These are phyloP conservation scores for Coracias cyanogaster DNA, from an alignment of 2,797 vertebrate genomes.

Conservation along the genomic window DNA sequence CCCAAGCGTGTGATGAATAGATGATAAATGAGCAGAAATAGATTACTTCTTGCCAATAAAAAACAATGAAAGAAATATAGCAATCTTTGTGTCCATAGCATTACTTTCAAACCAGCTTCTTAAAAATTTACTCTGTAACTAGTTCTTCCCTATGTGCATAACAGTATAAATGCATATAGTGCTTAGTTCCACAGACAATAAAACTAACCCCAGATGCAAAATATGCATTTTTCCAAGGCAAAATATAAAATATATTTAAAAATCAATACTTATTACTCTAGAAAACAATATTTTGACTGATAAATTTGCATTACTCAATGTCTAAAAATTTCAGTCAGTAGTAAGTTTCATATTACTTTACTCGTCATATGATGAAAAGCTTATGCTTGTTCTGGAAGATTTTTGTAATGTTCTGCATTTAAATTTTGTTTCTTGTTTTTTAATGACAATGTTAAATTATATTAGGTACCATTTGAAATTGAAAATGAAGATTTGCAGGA, in stretches of 20 bases:
- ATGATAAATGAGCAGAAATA: background rate
- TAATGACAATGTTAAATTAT: slow-evolving; percentile 9
- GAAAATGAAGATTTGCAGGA: slow-evolving; percentile 76
- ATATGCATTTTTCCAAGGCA: background rate
- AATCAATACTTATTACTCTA: background rate
- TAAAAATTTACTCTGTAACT: background rate
- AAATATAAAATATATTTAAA: background rate
- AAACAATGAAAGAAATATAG: slow-evolving; percentile 8
- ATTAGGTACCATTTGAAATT: slow-evolving; percentile 79
- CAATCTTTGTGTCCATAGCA: background rate
- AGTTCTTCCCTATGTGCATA: background rate
- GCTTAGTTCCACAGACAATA: background rate
- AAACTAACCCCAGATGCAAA: background rate
- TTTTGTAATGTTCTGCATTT: background rate
- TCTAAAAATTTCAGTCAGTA: background rate
- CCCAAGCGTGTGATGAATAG: background rate
- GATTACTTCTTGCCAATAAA: slow-evolving; percentile 28
- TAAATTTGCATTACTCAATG: background rate
- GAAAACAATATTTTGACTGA: background rate
- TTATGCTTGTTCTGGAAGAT: background rate
- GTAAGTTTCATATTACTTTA: background rate
- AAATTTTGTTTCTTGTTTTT: background rate
- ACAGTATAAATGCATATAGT: background rate
- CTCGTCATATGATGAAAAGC: background rate
- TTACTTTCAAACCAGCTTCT: background rate